Conservation (phyloP, 2,888 invertebrate genomes). For the Gibbula magus region DNA sequence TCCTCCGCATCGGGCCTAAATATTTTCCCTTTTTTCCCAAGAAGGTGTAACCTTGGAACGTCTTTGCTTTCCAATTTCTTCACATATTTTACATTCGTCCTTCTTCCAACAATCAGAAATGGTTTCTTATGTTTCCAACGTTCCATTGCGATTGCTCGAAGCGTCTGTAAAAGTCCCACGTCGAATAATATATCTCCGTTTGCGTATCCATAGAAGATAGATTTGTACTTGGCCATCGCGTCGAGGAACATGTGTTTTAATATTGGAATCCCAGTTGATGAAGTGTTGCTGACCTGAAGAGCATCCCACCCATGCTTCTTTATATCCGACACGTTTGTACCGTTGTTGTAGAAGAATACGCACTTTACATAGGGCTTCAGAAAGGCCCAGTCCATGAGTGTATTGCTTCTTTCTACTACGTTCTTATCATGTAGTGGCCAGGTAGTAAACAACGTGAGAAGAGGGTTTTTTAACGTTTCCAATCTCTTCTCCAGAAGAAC, state of each 20-base stretch:
- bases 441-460: slow-evolving; percentile 59
- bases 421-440: slow-evolving; percentile 54
- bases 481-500: no score
- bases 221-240: slow-evolving; percentile 49
- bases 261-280: slow-evolving; percentile 57
- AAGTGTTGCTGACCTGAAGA: slow-evolving; percentile 43
- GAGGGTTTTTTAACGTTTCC: slow-evolving; percentile 20
- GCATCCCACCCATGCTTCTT: slow-evolving; percentile 48
- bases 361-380: slow-evolving; percentile 53
- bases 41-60: slow-evolving; percentile 39
- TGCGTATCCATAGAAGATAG: slow-evolving; percentile 59
- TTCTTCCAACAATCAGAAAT: slow-evolving; percentile 39
- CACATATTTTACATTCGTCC: slow-evolving; percentile 51
- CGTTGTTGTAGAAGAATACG: slow-evolving; percentile 56
- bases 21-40: slow-evolving; percentile 48
- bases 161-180: slow-evolving; percentile 47
- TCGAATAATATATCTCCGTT: slow-evolving; percentile 67
- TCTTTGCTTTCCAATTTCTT: slow-evolving; percentile 49
- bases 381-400: slow-evolving; percentile 55
- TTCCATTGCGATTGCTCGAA: slow-evolving; percentile 40
- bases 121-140: no score
- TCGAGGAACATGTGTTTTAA: slow-evolving; percentile 64
- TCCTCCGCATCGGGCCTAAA: slow-evolving; percentile 62
- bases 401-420: slow-evolving; percentile 52
- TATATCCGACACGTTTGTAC: slow-evolving; percentile 30